These are phyloP conservation scores for Vanessa atalanta DNA, from an alignment of 1,140 invertebrate genomes.

Conservation along the genomic window DNA sequence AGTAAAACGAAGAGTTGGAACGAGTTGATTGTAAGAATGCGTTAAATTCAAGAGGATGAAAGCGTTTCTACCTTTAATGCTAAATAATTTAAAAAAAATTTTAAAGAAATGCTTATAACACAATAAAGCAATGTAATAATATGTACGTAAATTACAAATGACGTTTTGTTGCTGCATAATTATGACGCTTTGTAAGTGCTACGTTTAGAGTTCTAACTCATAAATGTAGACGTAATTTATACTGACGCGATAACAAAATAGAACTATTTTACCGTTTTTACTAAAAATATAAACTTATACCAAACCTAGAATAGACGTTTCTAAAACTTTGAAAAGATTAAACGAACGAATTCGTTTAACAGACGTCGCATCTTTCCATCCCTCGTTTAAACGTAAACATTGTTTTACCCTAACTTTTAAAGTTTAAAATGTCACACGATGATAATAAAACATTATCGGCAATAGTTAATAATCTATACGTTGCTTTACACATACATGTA, in stretches of 20 bases:
- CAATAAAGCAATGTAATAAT: neutral
- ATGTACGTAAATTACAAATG: neutral
- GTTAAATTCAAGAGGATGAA: constrained; percentile 26
- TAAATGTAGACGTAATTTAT: constrained; percentile 1
- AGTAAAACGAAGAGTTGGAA: neutral
- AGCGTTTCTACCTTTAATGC: constrained; percentile 7
- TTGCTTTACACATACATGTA: neutral
- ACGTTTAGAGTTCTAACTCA: neutral
- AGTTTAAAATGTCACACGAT: neutral
- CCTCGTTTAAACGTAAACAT: neutral
- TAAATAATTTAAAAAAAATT: constrained; percentile 1
- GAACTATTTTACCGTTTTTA: neutral
- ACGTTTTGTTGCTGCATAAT: constrained; percentile 3
- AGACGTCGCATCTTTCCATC: neutral
- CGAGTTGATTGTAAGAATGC: constrained; percentile 14
- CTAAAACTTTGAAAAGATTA: neutral
- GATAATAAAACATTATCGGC: constrained; percentile 11
- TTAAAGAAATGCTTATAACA: too few species aligned
- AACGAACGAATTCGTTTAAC: neutral
- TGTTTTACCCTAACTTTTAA: neutral
- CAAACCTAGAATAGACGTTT: neutral
- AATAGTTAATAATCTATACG: constrained; percentile 15
- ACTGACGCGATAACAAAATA: neutral
- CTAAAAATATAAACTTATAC: neutral
- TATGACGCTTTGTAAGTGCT: neutral